phyloP scores from a whole-genome alignment of 2,888 invertebrate species.

The Callinectes sapidus region DNA sequence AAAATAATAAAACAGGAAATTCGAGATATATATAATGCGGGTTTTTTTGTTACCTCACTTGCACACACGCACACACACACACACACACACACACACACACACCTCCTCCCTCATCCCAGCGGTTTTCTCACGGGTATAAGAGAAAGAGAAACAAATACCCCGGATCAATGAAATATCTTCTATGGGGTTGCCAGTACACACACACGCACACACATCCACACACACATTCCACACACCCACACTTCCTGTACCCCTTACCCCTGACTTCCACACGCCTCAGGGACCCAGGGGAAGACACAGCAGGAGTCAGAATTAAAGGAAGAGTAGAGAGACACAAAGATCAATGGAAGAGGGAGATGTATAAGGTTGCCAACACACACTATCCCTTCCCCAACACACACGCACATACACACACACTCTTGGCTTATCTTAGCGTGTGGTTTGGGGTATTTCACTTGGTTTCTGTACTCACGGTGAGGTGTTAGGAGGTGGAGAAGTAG shows the following conservation, averaged over 20 bases:
- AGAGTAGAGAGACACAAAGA: not conserved
- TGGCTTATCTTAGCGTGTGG: not conserved
- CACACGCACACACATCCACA: no score
- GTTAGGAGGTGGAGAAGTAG: constrained; percentile 54
- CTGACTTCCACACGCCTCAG: no score
- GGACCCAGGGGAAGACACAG: no score
- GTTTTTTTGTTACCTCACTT: no score
- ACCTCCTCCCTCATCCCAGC: not conserved
- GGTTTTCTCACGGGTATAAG: not conserved
- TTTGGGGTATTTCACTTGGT: not conserved
- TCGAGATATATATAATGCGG: no score
- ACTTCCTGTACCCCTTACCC: no score
- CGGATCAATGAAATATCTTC: not conserved
- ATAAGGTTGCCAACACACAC: not conserved
- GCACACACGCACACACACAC: not conserved
- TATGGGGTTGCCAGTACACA: no score
- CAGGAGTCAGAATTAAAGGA: not conserved
- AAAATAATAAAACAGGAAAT: no score
- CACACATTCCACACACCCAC: no score
- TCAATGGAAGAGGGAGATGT: not conserved
- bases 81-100: not conserved
- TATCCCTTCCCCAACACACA: no score
- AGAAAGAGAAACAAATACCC: not conserved
- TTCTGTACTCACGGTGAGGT: constrained; percentile 50
- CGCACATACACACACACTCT: not conserved